Evolutionary conservation across 2,113 vertebrate genomes (phyloP), one percentile per base, ranked within the genome.

Genomic region (Synchiropus splendidus): DNA sequence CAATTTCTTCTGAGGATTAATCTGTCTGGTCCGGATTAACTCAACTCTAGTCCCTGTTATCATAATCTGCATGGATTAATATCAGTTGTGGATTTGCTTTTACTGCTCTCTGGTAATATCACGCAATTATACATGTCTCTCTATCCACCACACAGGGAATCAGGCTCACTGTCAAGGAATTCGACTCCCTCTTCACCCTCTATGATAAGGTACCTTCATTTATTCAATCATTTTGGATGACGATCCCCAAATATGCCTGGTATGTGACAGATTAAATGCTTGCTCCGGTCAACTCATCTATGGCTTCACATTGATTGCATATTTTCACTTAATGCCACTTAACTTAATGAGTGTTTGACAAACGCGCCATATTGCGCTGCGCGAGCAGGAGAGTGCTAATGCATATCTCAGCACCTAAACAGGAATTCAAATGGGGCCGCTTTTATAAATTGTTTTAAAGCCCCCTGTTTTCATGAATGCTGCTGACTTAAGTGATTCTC

Each of bases 161-260:
- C 86, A 92, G 89, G 61, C 76, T 98, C 38, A 90, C 85, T 12
- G 75, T 90, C 0, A 89, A 93, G 2, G 90, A 97, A 64, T 97
- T 97, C 70, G 90, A 94, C 1, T 87, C 86, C 6, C 91, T 97
- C 77, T 98, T 98, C 30, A 80, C 86, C 9, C 89, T 87, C 77
- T 97, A 96, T 0, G 94, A 98, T 77, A 91, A 94, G 94, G 94
- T 94, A 3, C 38, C 14, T 51, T 4, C 39, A 11, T 41, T 18
- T 50, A 17, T 39, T 39, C 33, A 27, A 37, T 5, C 16, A 32
- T 36, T 8, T 27, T 39, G 14, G 49, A 14, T 42, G 15, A 15
- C 3, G 10, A 17, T 46, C 31, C n/a, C 18, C 15, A 18, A 31
- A 10, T 27, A 27, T 10, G 18, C 15, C 2, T 35, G 17, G 10